Evolutionary conservation across 2,113 vertebrate species (phyloP).

Genomic region (Phalacrocorax pelagicus): DNA sequence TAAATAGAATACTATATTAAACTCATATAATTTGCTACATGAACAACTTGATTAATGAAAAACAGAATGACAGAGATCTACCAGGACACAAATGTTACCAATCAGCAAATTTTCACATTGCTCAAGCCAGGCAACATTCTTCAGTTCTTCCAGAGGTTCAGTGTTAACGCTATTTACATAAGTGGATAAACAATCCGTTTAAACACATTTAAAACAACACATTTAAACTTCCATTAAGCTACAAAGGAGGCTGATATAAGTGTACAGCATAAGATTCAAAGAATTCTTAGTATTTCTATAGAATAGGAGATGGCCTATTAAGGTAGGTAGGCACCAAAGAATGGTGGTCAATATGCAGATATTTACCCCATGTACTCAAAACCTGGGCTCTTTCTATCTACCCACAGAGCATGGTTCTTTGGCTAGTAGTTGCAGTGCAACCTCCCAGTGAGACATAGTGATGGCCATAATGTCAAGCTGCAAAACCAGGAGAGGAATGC

Average conservation of each 20-base stretch:
- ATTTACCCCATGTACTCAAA: not conserved
- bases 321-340: not conserved
- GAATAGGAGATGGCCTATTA: not conserved
- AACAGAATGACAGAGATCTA: not conserved
- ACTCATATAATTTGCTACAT: not conserved
- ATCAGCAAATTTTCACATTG: not conserved
- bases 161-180: not conserved
- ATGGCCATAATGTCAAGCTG: not conserved
- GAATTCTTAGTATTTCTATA: not conserved
- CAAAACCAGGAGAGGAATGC: not conserved
- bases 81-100: not conserved
- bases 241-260: not conserved
- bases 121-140: not conserved
- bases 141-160: not conserved
- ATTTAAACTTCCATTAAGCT: not conserved
- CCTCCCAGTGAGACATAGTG: not conserved
- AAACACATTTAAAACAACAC: not conserved
- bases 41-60: not conserved
- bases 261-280: not conserved
- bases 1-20: not conserved
- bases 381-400: not conserved
- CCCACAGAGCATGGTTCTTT: not conserved
- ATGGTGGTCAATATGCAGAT: not conserved
- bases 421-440: not conserved
- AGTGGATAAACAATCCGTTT: not conserved